A percentile compares a stretch with the other conserved stretches of the same genome.
These are phyloP conservation scores for Chelmon rostratus DNA, from an alignment of 2,797 vertebrate species.

Conservation along the genomic window DNA sequence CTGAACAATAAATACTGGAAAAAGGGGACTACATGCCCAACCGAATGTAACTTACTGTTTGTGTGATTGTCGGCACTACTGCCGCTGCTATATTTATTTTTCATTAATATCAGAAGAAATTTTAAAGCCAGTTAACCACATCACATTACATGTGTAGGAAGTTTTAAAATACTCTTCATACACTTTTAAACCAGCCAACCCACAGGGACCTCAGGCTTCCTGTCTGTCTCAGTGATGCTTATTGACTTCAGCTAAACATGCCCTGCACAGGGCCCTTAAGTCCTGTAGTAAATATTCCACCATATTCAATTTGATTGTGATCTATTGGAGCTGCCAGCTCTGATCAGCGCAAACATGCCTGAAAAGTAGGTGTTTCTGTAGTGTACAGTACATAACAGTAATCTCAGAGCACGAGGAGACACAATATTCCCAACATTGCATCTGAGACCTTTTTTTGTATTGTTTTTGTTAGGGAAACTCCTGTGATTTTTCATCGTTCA, in stretches of 20 bases:
- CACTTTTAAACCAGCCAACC: constrained; percentile 46
- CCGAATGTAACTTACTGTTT: too few relatives aligned
- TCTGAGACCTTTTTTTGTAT: neutral
- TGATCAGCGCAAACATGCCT: constrained; percentile 31
- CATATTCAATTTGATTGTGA: constrained; percentile 55
- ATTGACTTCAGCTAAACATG: constrained; percentile 56
- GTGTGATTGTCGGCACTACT: too few relatives aligned
- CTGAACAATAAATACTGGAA: too few relatives aligned
- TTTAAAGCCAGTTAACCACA: neutral
- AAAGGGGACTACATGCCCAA: too few relatives aligned
- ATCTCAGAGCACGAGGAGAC: constrained; percentile 1
- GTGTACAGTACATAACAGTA: neutral
- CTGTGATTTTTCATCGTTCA: too few relatives aligned
- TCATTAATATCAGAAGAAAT: neutral
- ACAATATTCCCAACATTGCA: neutral
- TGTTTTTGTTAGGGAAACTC: too few relatives aligned
- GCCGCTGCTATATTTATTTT: neutral
- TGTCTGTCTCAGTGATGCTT: constrained; percentile 53
- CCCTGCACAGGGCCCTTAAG: constrained; percentile 33
- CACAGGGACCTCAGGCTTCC: constrained; percentile 38
- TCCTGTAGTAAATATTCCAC: constrained; percentile 37
- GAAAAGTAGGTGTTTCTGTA: neutral
- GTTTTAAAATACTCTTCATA: constrained; percentile 57
- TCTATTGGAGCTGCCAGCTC: constrained; percentile 49
- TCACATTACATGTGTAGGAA: neutral